These are phyloP conservation scores for Artemisiospiza belli DNA, from an alignment of 2,113 vertebrate species.

Conservation along the genomic window DNA sequence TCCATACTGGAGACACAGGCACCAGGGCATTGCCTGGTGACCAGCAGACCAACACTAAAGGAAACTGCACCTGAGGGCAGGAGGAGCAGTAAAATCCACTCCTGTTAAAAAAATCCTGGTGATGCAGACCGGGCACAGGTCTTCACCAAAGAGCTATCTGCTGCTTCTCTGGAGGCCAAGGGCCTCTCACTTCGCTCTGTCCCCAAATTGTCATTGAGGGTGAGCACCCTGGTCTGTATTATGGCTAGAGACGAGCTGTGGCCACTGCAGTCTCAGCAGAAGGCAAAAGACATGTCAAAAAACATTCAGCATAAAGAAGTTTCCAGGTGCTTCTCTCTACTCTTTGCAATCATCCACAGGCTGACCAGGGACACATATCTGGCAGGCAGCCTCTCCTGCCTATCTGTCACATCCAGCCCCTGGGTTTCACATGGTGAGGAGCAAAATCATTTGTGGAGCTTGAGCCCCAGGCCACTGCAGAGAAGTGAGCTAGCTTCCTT, in stretches of 20 bases:
- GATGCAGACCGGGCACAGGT: fast-evolving
- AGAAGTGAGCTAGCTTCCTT: neutral
- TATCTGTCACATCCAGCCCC: too few species aligned
- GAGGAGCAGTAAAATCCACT: neutral
- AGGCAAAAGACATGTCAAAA: neutral
- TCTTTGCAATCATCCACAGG: neutral
- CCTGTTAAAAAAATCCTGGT: neutral
- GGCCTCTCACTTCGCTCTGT: neutral
- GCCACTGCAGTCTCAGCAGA: neutral
- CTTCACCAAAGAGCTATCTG: neutral
- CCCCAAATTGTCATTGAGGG: fast-evolving
- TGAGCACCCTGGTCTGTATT: neutral
- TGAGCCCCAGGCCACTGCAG: neutral
- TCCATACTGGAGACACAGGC: neutral
- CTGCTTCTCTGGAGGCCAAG: neutral
- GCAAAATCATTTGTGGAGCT: neutral
- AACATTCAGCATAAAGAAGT: neutral
- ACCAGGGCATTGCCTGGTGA: neutral
- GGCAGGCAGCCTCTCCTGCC: fast-evolving
- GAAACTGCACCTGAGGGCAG: neutral
- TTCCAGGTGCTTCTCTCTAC: neutral
- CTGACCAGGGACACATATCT: neutral
- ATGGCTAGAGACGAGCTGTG: neutral
- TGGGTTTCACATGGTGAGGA: neutral
- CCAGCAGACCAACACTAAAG: neutral